Base-by-base conservation (phyloP, 2,113 vertebrate species). In the Hydrochoerus hydrochaeris region DNA sequence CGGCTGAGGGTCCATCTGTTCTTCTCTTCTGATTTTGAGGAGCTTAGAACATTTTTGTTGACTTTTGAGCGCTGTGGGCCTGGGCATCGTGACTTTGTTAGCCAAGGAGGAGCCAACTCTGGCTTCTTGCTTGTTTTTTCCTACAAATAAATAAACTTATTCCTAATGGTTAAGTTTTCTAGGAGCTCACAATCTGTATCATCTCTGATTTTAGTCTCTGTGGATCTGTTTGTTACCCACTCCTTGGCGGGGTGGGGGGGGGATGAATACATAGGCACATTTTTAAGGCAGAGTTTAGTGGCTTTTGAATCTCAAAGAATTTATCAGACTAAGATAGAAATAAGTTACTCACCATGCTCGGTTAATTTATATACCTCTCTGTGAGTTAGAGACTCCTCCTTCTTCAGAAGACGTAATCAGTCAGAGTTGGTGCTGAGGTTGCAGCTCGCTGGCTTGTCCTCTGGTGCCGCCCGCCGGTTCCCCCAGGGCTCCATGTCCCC, bases 251-350 rank as follows among this genome's bases (percentile, higher is more conserved):
- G 22, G 35, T 28, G 35, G 5, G 71, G 5, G 17, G 80, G 46
- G 78, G 44, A 75, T 22, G 26, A 86, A 52, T 9, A 46, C 28
- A 81, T 85, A 85, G 46, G 28, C 38, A 85, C 44, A 63, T 57
- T 94, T 94, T 77, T 71, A 95, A 78, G 54, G 69, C 20, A 80
- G 78, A 88, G 38, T 89, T 88, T 67, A 82, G 41, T 75, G 44
- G 10, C 14, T 52, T 90, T 82, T 83, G 58, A 73, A 62, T 89
- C 13, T 71, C 60, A 86, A 83, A 85, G 22, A 32, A 14, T 85
- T 88, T 95, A 30, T 84, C n/a, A 88, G 84, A 17, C 57, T n/a
- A 81, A 69, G 38, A 38, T n/a, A 49, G 46, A 95, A 91, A 49
- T 46, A 11, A 60, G 19, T 38, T 81, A 0, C 46, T 54, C 20